phyloP scores from a whole-genome alignment of 1,140 invertebrate genomes.

The Oscheius sp. region DNA sequence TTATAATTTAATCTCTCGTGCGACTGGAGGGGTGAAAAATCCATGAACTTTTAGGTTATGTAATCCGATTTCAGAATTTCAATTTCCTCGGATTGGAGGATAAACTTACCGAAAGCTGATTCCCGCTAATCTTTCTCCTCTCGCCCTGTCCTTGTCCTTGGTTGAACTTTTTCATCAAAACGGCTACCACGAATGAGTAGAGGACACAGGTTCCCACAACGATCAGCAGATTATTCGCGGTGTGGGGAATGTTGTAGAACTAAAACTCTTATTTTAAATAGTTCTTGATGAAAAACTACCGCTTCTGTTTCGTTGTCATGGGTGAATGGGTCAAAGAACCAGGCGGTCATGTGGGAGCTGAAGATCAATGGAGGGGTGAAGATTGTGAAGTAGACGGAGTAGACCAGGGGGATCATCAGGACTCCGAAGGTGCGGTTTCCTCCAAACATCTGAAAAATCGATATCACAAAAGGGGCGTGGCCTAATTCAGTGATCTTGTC shows the following conservation, averaged over 20 bases:
- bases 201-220: slow-evolving; percentile 26
- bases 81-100: too few relatives aligned
- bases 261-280: slow-evolving; percentile 16
- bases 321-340: slow-evolving; percentile 40
- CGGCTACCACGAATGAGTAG: slow-evolving; percentile 22
- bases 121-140: neutral
- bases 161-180: slow-evolving; percentile 9
- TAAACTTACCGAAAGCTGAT: neutral
- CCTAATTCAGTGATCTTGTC: neutral
- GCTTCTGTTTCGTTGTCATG: neutral
- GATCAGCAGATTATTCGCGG: slow-evolving; percentile 27
- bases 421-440: slow-evolving; percentile 12
- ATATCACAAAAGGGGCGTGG: too few relatives aligned
- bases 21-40: too few relatives aligned
- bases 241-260: slow-evolving; percentile 29
- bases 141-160: neutral
- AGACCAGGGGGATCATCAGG: slow-evolving; percentile 21
- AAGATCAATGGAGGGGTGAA: slow-evolving; percentile 31
- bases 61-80: too few relatives aligned
- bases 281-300: neutral
- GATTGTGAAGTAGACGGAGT: slow-evolving; percentile 32
- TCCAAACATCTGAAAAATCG: neutral
- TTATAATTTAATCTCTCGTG: too few relatives aligned
- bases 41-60: too few relatives aligned
- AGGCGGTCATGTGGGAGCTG: slow-evolving; percentile 25